Conservation (phyloP, 1,140 invertebrate genomes). For the Atta colombica region DNA sequence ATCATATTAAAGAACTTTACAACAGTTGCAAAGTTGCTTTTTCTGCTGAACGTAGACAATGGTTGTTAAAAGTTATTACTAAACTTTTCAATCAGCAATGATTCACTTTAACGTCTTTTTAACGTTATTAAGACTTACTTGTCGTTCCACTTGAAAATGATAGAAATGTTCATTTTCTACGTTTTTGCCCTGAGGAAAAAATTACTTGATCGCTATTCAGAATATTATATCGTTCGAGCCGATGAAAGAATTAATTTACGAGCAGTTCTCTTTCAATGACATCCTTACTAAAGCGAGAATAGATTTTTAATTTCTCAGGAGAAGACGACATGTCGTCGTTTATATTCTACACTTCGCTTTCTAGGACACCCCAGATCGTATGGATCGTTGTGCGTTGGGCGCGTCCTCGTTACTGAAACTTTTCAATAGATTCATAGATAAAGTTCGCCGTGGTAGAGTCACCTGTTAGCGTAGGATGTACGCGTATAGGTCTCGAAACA, state of each 20-base stretch:
- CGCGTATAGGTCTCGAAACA: not conserved
- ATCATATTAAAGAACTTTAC: too few species aligned
- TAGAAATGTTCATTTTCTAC: too few species aligned
- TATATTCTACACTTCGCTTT: constrained; percentile 38
- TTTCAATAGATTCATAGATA: constrained; percentile 52
- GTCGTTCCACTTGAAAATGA: too few species aligned
- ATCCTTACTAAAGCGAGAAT: not conserved
- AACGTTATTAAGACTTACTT: too few species aligned
- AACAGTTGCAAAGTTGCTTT: too few species aligned
- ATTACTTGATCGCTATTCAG: too few species aligned
- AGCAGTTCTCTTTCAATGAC: not conserved
- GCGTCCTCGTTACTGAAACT: constrained; percentile 51
- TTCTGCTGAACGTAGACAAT: too few species aligned
- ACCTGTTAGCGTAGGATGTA: constrained; percentile 45
- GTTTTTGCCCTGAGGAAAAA: too few species aligned
- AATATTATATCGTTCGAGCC: too few species aligned
- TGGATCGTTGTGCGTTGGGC: constrained; percentile 11
- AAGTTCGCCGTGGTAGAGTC: constrained; percentile 31
- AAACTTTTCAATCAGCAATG: too few species aligned
- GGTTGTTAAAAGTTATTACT: too few species aligned
- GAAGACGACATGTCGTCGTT: not conserved
- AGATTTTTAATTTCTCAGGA: not conserved
- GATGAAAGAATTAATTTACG: not conserved
- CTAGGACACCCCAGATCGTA: constrained; percentile 22
- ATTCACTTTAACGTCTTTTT: too few species aligned